Conservation (phyloP, 2,113 vertebrate species). For the Microcebus ravelobensis region DNA sequence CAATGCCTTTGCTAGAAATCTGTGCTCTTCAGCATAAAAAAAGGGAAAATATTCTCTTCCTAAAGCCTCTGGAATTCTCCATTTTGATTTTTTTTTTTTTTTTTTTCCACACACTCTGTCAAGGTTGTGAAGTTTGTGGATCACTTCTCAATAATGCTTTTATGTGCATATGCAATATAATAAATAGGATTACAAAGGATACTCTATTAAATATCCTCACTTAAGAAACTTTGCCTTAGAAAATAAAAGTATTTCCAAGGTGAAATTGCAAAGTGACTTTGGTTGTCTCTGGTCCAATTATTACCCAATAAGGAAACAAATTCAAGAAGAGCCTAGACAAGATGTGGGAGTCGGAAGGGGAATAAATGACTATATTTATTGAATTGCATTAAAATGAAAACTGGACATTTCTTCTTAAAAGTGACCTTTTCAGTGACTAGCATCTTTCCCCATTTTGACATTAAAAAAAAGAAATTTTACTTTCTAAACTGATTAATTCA, state of each 20-base stretch:
- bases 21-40: not conserved
- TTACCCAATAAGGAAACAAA: not conserved
- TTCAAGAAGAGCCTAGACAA: not conserved
- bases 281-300: not conserved
- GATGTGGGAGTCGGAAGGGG: not conserved
- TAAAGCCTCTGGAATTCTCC: not conserved
- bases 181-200: not conserved
- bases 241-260: conserved; percentile 28
- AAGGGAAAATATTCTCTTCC: not conserved
- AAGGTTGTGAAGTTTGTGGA: not conserved
- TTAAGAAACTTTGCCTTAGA: not conserved
- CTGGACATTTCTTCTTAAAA: not conserved
- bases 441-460: not conserved
- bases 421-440: not conserved
- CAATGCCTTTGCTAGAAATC: not conserved
- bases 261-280: not conserved
- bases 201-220: not conserved
- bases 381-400: conserved; percentile 29
- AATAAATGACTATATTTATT: not conserved
- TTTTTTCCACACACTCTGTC: not conserved
- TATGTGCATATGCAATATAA: not conserved
- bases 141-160: not conserved
- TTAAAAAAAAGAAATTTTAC: not conserved
- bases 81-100: not conserved
- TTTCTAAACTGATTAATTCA: not conserved